Base-by-base conservation (phyloP, 2,113 vertebrate species). In the Nesogale talazaci region DNA sequence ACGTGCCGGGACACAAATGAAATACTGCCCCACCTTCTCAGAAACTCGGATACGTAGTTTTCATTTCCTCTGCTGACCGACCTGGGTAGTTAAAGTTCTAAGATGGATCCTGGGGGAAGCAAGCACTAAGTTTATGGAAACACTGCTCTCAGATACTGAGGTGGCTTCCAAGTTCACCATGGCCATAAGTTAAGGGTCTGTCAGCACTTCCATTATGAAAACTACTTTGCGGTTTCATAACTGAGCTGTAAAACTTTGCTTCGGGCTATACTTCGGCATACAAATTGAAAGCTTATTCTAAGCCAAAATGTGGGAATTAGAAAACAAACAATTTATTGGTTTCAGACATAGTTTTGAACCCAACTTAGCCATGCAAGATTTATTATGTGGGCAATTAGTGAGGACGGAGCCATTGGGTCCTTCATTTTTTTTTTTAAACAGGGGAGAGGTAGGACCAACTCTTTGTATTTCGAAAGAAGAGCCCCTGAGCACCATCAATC, bases 291-390 rank as follows among this genome's bases (percentile, higher is more conserved):
- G 79, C 87, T 42, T 91, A 40, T 94, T 97, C 95, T 91, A 91
- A 97, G 96, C 65, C 87, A 96, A 93, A 97, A 92, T 95, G 87
- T 67, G 86, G 86, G 95, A 95, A 96, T 92, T 95, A 90, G 91
- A 97, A 97, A 97, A 96, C 94, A 92, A 93, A 94, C 91, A 97
- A 89, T 80, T 96, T 96, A 94, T 93, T 95, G 95, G 96, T 95
- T 97, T 97, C 82, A 94, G 83, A 61, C 91, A 82, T 81, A 95
- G 77, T 97, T 95, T 95, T 95, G 91, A 75, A 93, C 91, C 86
- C 3, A 63, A 95, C 86, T 88, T 74, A 89, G 92, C 83, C 56
- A 95, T 96, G 93, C 85, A 96, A 40, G 0, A 93, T 92, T 97
- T 89, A 59, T 74, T 96, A 97, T 88, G 76, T 93, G 95, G 88